Conservation (phyloP, 2,888 invertebrate species). For the Amphiduros pacificus region DNA sequence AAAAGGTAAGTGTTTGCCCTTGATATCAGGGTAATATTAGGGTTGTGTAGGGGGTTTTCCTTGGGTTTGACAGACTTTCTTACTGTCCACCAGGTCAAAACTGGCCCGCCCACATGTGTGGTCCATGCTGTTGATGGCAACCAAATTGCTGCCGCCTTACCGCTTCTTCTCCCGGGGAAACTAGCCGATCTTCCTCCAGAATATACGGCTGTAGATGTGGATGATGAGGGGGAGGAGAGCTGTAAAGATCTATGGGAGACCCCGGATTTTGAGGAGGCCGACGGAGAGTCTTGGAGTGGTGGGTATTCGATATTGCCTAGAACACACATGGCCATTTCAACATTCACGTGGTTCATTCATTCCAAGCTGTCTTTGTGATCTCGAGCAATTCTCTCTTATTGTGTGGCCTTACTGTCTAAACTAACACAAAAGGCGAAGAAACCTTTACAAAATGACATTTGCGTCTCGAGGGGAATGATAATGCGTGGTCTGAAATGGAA, state of each 20-base stretch:
- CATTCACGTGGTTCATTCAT: no score
- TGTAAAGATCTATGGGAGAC: constrained; percentile 16
- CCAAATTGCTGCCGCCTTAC: background rate
- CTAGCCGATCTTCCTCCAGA: background rate
- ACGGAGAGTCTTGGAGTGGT: constrained; percentile 15
- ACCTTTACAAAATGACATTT: no score
- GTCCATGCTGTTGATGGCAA: background rate
- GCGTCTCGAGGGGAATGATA: no score
- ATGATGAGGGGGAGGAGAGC: background rate
- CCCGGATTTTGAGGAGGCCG: constrained; percentile 14
- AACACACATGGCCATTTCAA: background rate
- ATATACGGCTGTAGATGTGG: background rate
- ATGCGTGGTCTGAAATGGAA: no score
- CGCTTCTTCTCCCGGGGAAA: background rate
- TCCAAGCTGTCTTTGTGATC: no score
- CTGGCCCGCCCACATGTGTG: background rate
- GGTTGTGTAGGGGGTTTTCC: constrained; percentile 11
- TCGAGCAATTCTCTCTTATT: no score
- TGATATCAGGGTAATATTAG: background rate
- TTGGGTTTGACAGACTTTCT: constrained; percentile 2
- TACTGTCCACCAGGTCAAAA: background rate
- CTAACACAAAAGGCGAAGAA: no score
- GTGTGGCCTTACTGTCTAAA: no score
- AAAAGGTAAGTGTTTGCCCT: constrained; percentile 9
- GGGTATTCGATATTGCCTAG: constrained; percentile 6